phyloP scores from a whole-genome alignment of 2,113 vertebrate species.

The Mola mola region DNA sequence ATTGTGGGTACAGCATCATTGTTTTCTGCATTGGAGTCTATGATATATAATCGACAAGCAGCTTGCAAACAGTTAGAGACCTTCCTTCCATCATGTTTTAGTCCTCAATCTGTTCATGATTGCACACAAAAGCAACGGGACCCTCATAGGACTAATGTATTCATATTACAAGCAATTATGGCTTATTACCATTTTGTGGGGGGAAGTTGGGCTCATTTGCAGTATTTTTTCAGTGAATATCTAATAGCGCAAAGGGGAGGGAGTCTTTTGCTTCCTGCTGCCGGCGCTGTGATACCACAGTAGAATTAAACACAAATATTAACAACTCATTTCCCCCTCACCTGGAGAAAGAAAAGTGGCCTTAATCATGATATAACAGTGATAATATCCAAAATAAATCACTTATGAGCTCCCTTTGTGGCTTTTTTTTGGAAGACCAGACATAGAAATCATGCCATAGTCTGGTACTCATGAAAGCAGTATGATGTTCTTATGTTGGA shows the following conservation, averaged over 20 bases:
- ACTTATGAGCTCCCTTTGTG: conserved; percentile 37
- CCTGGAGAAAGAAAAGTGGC: conserved; percentile 57
- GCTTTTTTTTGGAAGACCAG: conserved; percentile 54
- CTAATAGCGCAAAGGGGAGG: conserved; percentile 53
- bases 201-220: conserved; percentile 61
- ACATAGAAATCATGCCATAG: conserved; percentile 42
- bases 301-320: conserved; percentile 63
- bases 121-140: conserved; percentile 67
- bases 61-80: conserved; percentile 2
- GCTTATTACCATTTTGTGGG: conserved; percentile 67
- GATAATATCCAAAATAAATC: conserved; percentile 72
- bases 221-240: conserved; percentile 56
- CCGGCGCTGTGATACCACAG: conserved; percentile 49
- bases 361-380: conserved; percentile 67
- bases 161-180: conserved; percentile 72
- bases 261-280: conserved; percentile 55
- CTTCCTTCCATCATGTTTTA: conserved; percentile 33
- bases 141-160: conserved; percentile 68
- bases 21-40: too few relatives aligned
- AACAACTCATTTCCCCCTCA: conserved; percentile 66
- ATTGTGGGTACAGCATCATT: too few relatives aligned
- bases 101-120: conserved; percentile 42
- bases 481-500: conserved; percentile 15
- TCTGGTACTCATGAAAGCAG: conserved; percentile 35
- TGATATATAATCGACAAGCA: conserved; percentile 20